phyloP scores from a whole-genome alignment of 2,797 vertebrate genomes.

The Alcedo atthis region DNA sequence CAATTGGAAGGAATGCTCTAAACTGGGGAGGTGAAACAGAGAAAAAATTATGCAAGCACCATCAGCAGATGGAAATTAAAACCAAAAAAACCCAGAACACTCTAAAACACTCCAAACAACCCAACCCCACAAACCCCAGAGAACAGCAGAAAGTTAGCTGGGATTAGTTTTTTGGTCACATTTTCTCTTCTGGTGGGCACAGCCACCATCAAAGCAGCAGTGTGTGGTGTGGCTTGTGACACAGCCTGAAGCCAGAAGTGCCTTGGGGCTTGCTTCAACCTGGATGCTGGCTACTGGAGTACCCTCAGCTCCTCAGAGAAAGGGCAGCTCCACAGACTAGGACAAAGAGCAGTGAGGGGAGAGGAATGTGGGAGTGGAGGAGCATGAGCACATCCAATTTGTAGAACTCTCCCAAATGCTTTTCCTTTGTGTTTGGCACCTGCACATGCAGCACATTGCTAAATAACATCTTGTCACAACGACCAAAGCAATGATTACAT shows the following conservation, averaged over 20 bases:
- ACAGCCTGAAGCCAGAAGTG: not conserved
- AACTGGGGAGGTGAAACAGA: rapidly evolving
- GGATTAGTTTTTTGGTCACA: not conserved
- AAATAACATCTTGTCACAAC: not conserved
- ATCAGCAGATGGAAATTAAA: not conserved
- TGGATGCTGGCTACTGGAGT: not conserved
- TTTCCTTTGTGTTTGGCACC: not conserved
- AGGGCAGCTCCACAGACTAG: rapidly evolving
- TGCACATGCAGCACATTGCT: not conserved
- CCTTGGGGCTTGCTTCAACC: rapidly evolving
- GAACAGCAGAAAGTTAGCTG: not conserved
- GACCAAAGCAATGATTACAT: not conserved
- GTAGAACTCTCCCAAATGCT: not conserved
- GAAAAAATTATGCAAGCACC: not conserved
- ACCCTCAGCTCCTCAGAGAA: not conserved
- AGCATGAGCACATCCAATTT: not conserved
- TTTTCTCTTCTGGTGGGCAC: rapidly evolving
- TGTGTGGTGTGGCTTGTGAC: not conserved
- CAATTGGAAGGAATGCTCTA: not conserved
- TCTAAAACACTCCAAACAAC: no score
- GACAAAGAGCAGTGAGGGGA: not conserved
- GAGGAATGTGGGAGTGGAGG: not conserved
- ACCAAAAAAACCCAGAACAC: not conserved
- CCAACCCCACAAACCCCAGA: not conserved
- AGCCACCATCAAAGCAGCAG: not conserved